Evolutionary conservation across 2,113 vertebrate species (phyloP).

Genomic region (Sinocyclocheilus rhinocerous): DNA sequence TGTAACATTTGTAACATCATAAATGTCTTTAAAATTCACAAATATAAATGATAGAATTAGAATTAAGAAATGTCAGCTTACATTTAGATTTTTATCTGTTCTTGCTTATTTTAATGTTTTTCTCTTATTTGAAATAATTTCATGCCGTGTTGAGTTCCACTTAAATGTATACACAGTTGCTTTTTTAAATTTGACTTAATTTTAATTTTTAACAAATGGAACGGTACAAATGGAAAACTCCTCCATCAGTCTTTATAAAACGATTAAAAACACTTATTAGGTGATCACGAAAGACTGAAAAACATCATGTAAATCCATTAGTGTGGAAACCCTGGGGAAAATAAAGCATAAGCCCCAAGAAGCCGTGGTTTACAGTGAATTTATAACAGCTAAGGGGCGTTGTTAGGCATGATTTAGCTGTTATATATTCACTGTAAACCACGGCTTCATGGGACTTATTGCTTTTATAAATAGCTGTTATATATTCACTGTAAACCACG

Average conservation of each 20-base stretch:
- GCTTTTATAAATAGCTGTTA: no score
- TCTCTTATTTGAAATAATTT: background rate
- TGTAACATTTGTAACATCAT: no score
- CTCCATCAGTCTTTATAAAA: background rate
- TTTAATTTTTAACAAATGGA: no score
- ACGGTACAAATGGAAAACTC: background rate
- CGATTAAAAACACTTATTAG: background rate
- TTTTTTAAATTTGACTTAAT: background rate
- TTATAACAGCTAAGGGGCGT: no score
- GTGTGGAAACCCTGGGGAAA: background rate
- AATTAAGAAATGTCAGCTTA: background rate
- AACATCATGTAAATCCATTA: background rate
- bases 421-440: no score
- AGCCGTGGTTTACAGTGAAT: no score
- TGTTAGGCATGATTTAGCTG: no score
- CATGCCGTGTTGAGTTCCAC: background rate
- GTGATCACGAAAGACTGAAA: background rate
- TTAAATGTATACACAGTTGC: background rate
- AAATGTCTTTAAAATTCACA: background rate
- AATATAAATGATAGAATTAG: background rate
- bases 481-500: no score
- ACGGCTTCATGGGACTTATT: no score
- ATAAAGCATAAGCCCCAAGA: no score
- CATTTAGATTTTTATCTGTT: background rate
- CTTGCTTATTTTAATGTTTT: background rate